Evolutionary conservation across 2,888 invertebrate species (phyloP).

Genomic region (Agrochola lota): DNA sequence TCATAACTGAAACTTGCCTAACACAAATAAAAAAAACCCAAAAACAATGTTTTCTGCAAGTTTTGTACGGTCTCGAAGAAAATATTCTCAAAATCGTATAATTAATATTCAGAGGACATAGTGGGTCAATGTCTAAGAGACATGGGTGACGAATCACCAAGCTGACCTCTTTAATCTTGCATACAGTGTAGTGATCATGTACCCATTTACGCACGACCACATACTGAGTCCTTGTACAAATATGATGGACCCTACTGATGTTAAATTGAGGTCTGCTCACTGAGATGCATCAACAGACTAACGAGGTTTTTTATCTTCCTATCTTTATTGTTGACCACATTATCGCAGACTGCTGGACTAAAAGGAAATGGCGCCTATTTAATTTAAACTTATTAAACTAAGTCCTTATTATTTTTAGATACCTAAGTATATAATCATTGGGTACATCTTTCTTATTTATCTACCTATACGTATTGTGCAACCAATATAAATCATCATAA

Average conservation of each 20-base stretch:
- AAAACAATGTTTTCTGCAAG: neutral
- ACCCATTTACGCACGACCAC: conserved; percentile 55
- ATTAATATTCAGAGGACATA: conserved; percentile 79
- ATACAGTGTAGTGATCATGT: conserved; percentile 42
- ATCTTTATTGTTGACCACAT: neutral
- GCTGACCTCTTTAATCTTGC: conserved; percentile 59
- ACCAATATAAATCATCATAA: neutral
- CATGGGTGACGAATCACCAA: conserved; percentile 68
- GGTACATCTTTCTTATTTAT: neutral
- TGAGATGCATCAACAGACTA: conserved; percentile 24
- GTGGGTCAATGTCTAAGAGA: conserved; percentile 79
- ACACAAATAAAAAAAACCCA: neutral
- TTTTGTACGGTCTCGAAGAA: neutral
- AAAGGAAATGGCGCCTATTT: neutral
- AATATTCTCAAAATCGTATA: conserved; percentile 55
- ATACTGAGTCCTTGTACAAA: conserved; percentile 50
- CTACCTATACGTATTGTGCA: neutral
- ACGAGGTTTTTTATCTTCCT: neutral
- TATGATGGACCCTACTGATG: conserved; percentile 41
- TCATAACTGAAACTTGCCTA: conserved; percentile 26
- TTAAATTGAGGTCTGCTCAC: conserved; percentile 27
- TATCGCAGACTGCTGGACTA: neutral
- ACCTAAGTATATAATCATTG: neutral
- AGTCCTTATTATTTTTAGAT: neutral
- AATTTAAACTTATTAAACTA: neutral